A percentile compares a stretch with the other conserved stretches of the same genome.
These are phyloP conservation scores for Acanthiza pusilla DNA, from an alignment of 2,797 vertebrate species.

Conservation along the genomic window DNA sequence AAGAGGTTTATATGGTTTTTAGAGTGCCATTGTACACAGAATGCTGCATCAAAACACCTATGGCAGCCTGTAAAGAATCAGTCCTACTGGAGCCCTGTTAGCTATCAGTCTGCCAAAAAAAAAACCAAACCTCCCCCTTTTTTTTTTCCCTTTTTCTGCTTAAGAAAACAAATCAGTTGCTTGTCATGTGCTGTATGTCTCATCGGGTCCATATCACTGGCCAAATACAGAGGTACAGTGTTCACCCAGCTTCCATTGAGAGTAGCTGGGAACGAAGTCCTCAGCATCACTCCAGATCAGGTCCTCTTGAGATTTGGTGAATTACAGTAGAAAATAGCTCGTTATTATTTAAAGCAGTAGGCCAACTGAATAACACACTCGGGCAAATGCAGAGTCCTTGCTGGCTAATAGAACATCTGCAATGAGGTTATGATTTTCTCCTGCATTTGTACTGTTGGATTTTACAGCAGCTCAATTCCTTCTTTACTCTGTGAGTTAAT, in stretches of 20 bases:
- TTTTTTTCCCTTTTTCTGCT: background rate
- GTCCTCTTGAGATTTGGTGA: background rate
- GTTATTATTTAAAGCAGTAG: background rate
- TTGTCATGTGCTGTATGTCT: background rate
- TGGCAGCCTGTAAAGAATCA: background rate
- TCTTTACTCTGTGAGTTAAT: background rate
- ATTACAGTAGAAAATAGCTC: background rate
- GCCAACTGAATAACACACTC: background rate
- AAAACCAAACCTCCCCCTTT: fast-evolving
- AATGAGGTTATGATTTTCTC: background rate
- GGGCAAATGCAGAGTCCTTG: background rate
- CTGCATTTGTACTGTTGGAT: background rate
- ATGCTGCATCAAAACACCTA: background rate
- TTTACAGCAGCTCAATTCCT: background rate
- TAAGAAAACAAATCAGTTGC: background rate
- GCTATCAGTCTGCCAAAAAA: fast-evolving
- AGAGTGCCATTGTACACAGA: background rate
- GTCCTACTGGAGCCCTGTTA: background rate
- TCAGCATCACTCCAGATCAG: background rate
- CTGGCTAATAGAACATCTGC: background rate
- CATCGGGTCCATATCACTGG: fast-evolving
- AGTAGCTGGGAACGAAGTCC: background rate
- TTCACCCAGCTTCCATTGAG: background rate
- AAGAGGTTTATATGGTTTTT: background rate
- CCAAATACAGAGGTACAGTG: background rate